Evolutionary conservation across 1,140 invertebrate genomes (phyloP).

Genomic region (Drosophila sechellia): DNA sequence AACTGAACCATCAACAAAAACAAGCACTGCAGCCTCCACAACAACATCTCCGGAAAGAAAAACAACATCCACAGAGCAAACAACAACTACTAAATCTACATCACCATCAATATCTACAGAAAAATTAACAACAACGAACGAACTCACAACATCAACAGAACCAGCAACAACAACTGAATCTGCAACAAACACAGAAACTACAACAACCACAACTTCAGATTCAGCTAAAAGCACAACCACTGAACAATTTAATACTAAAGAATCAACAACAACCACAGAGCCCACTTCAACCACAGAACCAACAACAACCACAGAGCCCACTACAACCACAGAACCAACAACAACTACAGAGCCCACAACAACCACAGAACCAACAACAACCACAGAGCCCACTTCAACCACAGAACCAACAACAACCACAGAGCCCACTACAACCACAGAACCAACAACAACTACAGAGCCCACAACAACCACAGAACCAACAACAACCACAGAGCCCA

Average conservation of each 20-base stretch:
- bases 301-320: neutral
- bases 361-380: conserved; percentile 4
- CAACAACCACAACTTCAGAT: neutral
- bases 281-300: neutral
- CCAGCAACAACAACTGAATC: neutral
- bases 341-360: neutral
- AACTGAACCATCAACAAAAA: neutral
- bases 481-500: neutral
- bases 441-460: neutral
- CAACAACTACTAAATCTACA: conserved; percentile 7
- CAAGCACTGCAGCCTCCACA: neutral
- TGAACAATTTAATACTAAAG: neutral
- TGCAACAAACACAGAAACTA: neutral
- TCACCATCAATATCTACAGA: neutral
- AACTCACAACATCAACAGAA: neutral
- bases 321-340: neutral
- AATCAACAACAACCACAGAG: neutral
- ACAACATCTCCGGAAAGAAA: neutral
- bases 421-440: neutral
- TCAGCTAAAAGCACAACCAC: neutral
- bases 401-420: conserved; percentile 2
- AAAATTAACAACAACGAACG: neutral
- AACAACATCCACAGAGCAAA: neutral
- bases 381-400: neutral
- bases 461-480: neutral